A percentile compares a stretch with the other conserved stretches of the same genome.
phyloP scores from a whole-genome alignment of 2,888 invertebrate species.

The Vesta saturnalis region DNA sequence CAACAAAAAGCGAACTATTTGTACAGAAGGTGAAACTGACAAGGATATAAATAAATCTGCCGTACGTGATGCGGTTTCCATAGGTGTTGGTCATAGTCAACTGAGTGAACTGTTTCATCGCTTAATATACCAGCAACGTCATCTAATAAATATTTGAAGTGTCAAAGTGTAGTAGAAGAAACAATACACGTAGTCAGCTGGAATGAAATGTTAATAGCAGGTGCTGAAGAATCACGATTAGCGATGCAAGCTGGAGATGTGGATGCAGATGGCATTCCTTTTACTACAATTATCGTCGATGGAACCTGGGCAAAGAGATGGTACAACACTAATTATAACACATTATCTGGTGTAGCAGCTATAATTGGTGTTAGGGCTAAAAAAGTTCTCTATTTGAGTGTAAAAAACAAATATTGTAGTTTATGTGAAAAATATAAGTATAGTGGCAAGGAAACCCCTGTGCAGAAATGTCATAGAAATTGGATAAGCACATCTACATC shows the following conservation, averaged over 20 bases:
- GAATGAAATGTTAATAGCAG: constrained; percentile 3
- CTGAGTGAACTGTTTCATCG: constrained; percentile 7
- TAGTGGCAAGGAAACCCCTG: background rate
- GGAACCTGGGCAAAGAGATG: constrained; percentile 7
- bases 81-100: constrained; percentile 9
- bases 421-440: constrained; percentile 4
- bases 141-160: constrained; percentile 2
- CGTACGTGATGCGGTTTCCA: constrained; percentile 8
- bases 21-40: background rate
- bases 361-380: constrained; percentile 1
- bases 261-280: background rate
- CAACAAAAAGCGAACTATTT: background rate
- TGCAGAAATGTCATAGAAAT: constrained; percentile 1
- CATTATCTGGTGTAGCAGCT: constrained; percentile 11
- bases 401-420: constrained; percentile 15
- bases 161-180: constrained; percentile 5
- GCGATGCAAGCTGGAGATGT: background rate
- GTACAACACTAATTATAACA: constrained; percentile 10
- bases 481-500: background rate
- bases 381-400: background rate
- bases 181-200: constrained; percentile 3
- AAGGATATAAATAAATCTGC: constrained; percentile 10
- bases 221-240: constrained; percentile 16
- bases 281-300: background rate
- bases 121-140: constrained; percentile 9